phyloP scores from a whole-genome alignment of 2,888 invertebrate species.

The Scrobipalpa atriplicella region DNA sequence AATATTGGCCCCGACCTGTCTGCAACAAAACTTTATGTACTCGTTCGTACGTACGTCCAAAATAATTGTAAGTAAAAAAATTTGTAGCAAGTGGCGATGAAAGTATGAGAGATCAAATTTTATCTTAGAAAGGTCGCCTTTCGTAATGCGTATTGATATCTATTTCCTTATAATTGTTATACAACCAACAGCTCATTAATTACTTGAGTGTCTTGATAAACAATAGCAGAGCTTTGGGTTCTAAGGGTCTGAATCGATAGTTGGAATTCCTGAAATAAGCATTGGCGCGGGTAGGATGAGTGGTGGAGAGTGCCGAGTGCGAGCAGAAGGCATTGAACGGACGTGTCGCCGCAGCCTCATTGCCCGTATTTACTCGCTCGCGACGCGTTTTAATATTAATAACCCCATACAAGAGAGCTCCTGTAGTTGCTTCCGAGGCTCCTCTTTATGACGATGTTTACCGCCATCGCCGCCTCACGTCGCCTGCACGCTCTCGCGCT shows the following conservation, averaged over 20 bases:
- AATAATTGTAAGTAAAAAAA: neutral
- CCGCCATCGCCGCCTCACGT: constrained; percentile 49
- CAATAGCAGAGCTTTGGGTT: neutral
- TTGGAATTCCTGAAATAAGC: constrained; percentile 15
- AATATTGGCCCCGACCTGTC: neutral
- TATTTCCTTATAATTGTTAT: constrained; percentile 5
- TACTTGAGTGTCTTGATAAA: neutral
- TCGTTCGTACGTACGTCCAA: neutral
- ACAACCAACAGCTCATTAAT: constrained; percentile 5
- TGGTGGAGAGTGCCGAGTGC: constrained; percentile 22
- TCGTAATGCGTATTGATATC: constrained; percentile 22
- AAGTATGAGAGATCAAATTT: constrained; percentile 24
- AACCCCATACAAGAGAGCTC: constrained; percentile 68
- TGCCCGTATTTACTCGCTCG: constrained; percentile 63
- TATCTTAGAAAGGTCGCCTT: constrained; percentile 25
- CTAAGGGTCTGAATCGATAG: neutral
- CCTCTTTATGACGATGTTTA: constrained; percentile 75
- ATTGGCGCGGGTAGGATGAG: neutral
- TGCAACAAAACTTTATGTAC: constrained; percentile 1
- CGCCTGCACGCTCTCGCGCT: constrained; percentile 44
- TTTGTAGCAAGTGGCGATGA: constrained; percentile 10
- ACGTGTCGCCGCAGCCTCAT: constrained; percentile 47
- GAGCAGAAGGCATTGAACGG: constrained; percentile 52
- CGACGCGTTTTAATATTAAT: constrained; percentile 75
- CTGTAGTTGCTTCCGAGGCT: constrained; percentile 60